Evolutionary conservation across 2,797 vertebrate genomes (phyloP).

Genomic region (Microtus agrestis): DNA sequence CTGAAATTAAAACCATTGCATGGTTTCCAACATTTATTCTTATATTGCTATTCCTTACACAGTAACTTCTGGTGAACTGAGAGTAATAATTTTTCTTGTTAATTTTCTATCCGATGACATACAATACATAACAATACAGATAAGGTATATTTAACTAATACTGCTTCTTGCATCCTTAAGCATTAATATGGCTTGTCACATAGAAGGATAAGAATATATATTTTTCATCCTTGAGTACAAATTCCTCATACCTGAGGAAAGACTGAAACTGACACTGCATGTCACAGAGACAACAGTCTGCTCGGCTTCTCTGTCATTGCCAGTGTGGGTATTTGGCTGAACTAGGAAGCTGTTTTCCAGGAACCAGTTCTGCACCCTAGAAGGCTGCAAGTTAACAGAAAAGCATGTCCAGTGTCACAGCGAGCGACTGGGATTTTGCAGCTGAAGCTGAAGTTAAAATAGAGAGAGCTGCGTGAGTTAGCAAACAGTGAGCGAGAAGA

Average conservation of each 20-base stretch:
- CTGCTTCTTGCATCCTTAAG: neutral
- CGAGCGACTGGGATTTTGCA: neutral
- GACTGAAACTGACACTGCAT: neutral
- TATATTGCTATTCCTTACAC: neutral
- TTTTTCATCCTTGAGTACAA: neutral
- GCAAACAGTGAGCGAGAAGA: neutral
- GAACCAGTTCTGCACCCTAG: neutral
- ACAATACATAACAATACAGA: neutral
- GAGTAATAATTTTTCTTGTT: neutral
- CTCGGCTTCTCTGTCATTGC: neutral
- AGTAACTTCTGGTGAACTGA: neutral
- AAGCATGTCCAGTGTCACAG: neutral
- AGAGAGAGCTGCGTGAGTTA: neutral
- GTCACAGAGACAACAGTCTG: neutral
- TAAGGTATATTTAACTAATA: conserved; percentile 51
- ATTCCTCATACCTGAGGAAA: conserved; percentile 30
- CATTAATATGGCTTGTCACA: neutral
- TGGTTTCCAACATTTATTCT: neutral
- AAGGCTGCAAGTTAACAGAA: conserved; percentile 8
- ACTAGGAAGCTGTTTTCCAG: neutral
- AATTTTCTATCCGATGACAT: neutral
- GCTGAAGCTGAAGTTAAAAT: conserved; percentile 47
- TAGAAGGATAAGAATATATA: neutral
- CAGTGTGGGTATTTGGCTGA: neutral
- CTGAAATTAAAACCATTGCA: neutral